Evolutionary conservation across 2,113 vertebrate genomes (phyloP).

Genomic region (Caranx melampygus): DNA sequence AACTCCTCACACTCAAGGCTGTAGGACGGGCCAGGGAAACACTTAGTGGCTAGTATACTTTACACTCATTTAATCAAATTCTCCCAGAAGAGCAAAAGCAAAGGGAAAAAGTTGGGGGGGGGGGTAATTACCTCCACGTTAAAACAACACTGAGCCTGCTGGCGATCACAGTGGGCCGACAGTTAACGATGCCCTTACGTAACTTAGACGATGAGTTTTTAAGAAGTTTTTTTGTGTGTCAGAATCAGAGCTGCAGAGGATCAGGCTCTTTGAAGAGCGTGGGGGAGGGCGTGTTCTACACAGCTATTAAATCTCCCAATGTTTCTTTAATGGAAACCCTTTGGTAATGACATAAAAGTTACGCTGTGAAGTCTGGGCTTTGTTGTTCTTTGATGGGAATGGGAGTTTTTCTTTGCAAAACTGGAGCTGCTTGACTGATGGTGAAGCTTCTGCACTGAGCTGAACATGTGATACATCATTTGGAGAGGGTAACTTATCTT

Average conservation of each 20-base stretch:
- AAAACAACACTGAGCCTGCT: conserved; percentile 71
- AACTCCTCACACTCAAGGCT: conserved; percentile 48
- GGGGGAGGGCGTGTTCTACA: conserved; percentile 36
- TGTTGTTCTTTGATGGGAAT: conserved; percentile 16
- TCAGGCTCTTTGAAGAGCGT: conserved; percentile 50
- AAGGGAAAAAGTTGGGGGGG: conserved; percentile 4
- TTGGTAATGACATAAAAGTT: conserved; percentile 65
- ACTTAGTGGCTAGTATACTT: conserved; percentile 65
- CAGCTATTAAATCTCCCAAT: conserved; percentile 47
- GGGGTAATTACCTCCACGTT: conserved; percentile 76
- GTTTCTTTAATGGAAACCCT: conserved; percentile 59
- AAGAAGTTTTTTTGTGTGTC: conserved; percentile 37
- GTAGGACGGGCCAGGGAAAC: conserved; percentile 51
- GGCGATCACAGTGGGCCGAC: conserved; percentile 53
- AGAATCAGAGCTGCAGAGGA: conserved; percentile 39
- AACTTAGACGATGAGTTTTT: conserved; percentile 58
- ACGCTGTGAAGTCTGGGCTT: conserved; percentile 43
- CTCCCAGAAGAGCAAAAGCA: conserved; percentile 51
- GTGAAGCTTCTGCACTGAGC: conserved; percentile 12
- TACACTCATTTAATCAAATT: conserved; percentile 69
- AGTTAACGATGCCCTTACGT: conserved; percentile 66
- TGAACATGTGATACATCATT: conserved; percentile 1
- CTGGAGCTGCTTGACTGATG: neutral
- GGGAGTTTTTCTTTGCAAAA: conserved; percentile 23
- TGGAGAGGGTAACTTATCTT: neutral